Evolutionary conservation across 2,888 invertebrate genomes (phyloP).

Genomic region (Odontocerum albicorne): DNA sequence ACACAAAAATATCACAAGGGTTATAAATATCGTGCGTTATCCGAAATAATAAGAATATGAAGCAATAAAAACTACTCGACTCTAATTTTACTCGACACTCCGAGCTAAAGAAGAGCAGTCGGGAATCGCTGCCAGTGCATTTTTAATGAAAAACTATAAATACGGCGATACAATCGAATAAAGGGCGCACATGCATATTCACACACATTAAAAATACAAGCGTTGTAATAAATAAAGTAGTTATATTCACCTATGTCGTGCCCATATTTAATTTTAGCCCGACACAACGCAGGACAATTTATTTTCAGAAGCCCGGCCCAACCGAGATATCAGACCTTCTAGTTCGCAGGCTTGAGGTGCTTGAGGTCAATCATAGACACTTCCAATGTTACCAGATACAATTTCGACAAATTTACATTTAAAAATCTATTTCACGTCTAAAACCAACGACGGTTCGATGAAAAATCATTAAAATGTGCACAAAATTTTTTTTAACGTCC

Average conservation of each 20-base stretch:
- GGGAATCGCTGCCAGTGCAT: slow-evolving; percentile 46
- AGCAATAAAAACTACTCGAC: slow-evolving; percentile 47
- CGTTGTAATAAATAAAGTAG: slow-evolving; percentile 40
- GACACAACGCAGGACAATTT: slow-evolving; percentile 49
- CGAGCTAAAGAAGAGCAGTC: slow-evolving; percentile 49
- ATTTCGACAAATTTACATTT: not conserved
- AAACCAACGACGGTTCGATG: no score
- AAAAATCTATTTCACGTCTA: not conserved
- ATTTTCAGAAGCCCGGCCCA: slow-evolving; percentile 44
- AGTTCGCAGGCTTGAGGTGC: slow-evolving; percentile 56
- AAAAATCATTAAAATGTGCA: no score
- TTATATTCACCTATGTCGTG: slow-evolving; percentile 57
- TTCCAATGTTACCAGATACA: slow-evolving; percentile 48
- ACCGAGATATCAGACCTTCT: slow-evolving; percentile 38
- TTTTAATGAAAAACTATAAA: slow-evolving; percentile 42
- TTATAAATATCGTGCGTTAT: slow-evolving; percentile 31
- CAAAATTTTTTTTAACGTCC: not conserved
- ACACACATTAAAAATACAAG: slow-evolving; percentile 7
- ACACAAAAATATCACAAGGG: slow-evolving; percentile 30
- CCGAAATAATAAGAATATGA: slow-evolving; percentile 32
- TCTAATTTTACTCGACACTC: slow-evolving; percentile 56
- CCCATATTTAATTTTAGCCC: slow-evolving; percentile 56
- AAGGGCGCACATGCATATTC: slow-evolving; percentile 20
- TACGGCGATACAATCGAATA: slow-evolving; percentile 20
- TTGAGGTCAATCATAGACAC: slow-evolving; percentile 61